A percentile compares a stretch with the other conserved stretches of the same genome.
Evolutionary conservation across 2,888 invertebrate species (phyloP).

Genomic region (Tholera decimalis): DNA sequence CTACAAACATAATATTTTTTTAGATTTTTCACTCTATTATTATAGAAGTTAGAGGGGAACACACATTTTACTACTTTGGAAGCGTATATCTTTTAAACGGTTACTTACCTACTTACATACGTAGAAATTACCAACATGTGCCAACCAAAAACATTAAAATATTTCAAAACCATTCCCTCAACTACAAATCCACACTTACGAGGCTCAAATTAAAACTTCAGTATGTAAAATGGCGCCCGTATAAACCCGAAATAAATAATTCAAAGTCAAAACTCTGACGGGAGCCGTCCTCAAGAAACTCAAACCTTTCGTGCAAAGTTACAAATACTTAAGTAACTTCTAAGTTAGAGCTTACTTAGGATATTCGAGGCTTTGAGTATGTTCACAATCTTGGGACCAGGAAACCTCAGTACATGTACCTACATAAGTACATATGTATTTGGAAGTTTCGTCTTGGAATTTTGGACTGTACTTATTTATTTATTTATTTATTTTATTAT

Average conservation of each 20-base stretch:
- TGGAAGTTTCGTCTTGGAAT: conserved; percentile 2
- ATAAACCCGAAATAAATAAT: conserved; percentile 57
- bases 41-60: too few species aligned
- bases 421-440: conserved; percentile 12
- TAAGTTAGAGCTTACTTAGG: conserved; percentile 52
- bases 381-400: conserved; percentile 19
- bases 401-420: neutral
- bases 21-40: too few species aligned
- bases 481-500: neutral
- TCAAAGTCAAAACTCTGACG: conserved; percentile 56
- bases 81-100: too few species aligned
- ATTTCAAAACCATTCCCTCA: neutral
- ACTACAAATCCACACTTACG: neutral
- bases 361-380: conserved; percentile 36
- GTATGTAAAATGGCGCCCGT: conserved; percentile 46
- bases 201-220: conserved; percentile 41
- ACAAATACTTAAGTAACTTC: conserved; percentile 56
- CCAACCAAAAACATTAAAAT: neutral
- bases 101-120: too few species aligned
- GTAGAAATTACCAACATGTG: too few species aligned
- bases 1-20: too few species aligned
- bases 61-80: too few species aligned
- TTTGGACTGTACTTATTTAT: conserved; percentile 17
- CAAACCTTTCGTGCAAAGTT: conserved; percentile 50
- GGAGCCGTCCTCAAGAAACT: conserved; percentile 26